Evolutionary conservation across 2,888 invertebrate genomes (phyloP).

Genomic region (Neoitamus cyanurus): DNA sequence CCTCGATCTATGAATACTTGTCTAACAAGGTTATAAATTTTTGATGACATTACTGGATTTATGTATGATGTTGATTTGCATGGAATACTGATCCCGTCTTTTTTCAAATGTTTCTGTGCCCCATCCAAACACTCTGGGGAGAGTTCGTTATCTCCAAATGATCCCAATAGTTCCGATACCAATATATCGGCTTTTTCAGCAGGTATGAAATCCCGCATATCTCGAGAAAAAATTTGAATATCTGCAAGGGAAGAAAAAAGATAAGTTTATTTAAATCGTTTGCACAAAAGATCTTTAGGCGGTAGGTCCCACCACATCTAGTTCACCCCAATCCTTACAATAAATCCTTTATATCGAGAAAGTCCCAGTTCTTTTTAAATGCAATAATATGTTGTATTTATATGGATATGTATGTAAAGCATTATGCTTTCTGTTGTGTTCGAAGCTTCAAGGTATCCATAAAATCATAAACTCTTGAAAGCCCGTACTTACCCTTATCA

Average conservation of each 20-base stretch:
- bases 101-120: constrained; percentile 85
- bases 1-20: constrained; percentile 57
- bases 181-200: constrained; percentile 93
- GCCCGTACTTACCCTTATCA: constrained; percentile 66
- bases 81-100: constrained; percentile 93
- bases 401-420: too few species aligned
- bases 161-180: constrained; percentile 94
- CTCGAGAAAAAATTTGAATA: constrained; percentile 83
- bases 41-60: constrained; percentile 91
- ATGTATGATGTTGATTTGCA: constrained; percentile 88
- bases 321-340: too few species aligned
- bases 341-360: too few species aligned
- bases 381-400: too few species aligned
- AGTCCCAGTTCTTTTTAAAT: too few species aligned
- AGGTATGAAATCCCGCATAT: constrained; percentile 86
- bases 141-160: constrained; percentile 98
- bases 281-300: too few species aligned
- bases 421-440: too few species aligned
- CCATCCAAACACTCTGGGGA: constrained; percentile 98
- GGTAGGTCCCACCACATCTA: too few species aligned
- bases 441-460: neutral
- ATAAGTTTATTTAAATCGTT: too few species aligned
- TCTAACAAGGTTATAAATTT: constrained; percentile 83
- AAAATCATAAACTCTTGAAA: neutral
- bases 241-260: constrained; percentile 56